Evolutionary conservation across 2,113 vertebrate species (phyloP), one percentile per base, ranked within the genome.

Genomic region (Thamnaconus septentrionalis): DNA sequence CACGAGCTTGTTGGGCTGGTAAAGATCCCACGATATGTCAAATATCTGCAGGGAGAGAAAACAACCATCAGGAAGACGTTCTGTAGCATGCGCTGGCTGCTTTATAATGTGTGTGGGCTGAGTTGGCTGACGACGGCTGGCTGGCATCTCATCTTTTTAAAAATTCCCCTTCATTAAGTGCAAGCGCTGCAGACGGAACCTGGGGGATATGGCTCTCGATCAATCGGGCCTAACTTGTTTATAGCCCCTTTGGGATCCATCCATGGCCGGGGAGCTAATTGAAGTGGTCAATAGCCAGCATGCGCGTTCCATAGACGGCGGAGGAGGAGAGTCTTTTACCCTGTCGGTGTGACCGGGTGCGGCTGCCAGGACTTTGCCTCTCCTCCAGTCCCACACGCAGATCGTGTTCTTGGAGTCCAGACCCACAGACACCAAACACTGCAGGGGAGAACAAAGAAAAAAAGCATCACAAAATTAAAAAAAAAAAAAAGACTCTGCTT

Each of bases 351-450:
- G 97, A 85, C 97, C 97, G 53, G 97, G 96, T 81, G 97, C 96
- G 66, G 94, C 93, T 66, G 97, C 97, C 63, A 99, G 88, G 81
- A 98, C 91, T 81, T 93, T 98, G 52, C 97, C 97, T 90, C 86
- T 96, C 79, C 94, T 96, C 97, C 97, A 99, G 88, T 99, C 97
- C 97, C 97, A 99, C 62, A 99, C 94, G 83, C 96, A 98, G 84
- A 99, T 95, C 67, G 95, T 96, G 89, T 99, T 99, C 92, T 98
- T 98, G 0, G 97, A 95, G 91, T 99, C 97, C 83, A 99, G 92
- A 75, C 97, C 97, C 83, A 99, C 96, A 4, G 97, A 99, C 78
- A 98, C 96, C 91, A 99, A 91, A 80, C 95, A 96, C 97, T 99
- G 91, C 59, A 83, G 87, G 80, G 46, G 85, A 43, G 86, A n/a